phyloP scores from a whole-genome alignment of 1,140 invertebrate species.

The Danaus melanippus region DNA sequence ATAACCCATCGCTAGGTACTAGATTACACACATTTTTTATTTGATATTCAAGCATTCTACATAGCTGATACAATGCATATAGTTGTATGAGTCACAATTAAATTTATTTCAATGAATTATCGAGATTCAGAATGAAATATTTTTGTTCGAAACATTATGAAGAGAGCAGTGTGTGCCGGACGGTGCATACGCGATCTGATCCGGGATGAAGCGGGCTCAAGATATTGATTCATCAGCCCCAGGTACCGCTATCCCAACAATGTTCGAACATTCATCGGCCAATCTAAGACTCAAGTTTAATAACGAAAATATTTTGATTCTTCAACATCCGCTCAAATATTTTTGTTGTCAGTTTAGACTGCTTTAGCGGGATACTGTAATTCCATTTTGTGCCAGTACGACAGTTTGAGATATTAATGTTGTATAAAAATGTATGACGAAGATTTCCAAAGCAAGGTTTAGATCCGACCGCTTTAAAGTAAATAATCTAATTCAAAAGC shows the following conservation, averaged over 20 bases:
- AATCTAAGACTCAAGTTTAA: conserved; percentile 24
- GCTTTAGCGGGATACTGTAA: conserved; percentile 1
- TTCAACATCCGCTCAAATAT: conserved; percentile 1
- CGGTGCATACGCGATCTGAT: conserved; percentile 40
- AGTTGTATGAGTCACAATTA: neutral
- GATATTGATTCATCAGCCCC: conserved; percentile 56
- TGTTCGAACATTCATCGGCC: conserved; percentile 23
- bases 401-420: no score
- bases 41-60: no score
- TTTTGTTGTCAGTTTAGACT: neutral
- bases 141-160: conserved; percentile 1
- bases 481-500: conserved; percentile 10
- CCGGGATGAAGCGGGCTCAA: conserved; percentile 46
- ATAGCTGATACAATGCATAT: no score
- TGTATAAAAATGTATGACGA: no score
- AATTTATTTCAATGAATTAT: neutral
- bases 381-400: neutral
- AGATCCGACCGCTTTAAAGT: no score
- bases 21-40: no score
- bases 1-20: no score
- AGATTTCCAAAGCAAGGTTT: no score
- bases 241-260: conserved; percentile 40
- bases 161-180: conserved; percentile 24
- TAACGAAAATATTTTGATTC: conserved; percentile 17
- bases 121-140: neutral